Conservation (phyloP, 2,888 invertebrate genomes). For the Muscina levida region DNA sequence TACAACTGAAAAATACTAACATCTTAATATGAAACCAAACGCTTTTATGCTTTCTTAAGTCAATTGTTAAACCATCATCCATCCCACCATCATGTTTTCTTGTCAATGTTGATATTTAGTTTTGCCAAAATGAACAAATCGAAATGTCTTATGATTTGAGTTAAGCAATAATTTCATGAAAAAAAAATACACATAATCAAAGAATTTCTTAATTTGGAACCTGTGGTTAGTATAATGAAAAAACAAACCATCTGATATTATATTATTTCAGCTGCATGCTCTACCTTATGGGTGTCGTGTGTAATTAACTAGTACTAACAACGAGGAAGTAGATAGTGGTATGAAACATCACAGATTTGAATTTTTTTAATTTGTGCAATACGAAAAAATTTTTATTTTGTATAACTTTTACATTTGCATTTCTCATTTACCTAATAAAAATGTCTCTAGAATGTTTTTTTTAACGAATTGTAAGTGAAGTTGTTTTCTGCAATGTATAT, state of each 20-base stretch:
- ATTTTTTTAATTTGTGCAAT: no score
- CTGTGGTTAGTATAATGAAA: slow-evolving; percentile 74
- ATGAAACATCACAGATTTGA: neutral
- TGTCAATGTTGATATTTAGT: slow-evolving; percentile 68
- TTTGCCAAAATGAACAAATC: slow-evolving; percentile 76
- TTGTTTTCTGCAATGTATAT: no score
- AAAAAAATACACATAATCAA: slow-evolving; percentile 57
- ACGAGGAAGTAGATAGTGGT: neutral
- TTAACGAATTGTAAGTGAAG: no score
- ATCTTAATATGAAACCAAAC: slow-evolving; percentile 47
- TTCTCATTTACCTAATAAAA: no score
- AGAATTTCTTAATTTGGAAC: slow-evolving; percentile 76
- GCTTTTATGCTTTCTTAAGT: slow-evolving; percentile 60
- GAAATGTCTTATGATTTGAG: slow-evolving; percentile 68
- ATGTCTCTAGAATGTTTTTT: no score
- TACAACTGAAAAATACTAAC: slow-evolving; percentile 30
- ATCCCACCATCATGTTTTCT: slow-evolving; percentile 44
- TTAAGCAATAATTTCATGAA: slow-evolving; percentile 35
- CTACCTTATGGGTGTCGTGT: slow-evolving; percentile 46
- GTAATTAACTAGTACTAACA: neutral
- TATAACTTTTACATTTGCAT: no score
- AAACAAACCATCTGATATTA: slow-evolving; percentile 48
- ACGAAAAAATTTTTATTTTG: no score
- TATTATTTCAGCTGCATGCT: slow-evolving; percentile 57
- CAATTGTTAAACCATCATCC: slow-evolving; percentile 65